Conservation (phyloP, 1,140 invertebrate species). For the Papilio machaon region DNA sequence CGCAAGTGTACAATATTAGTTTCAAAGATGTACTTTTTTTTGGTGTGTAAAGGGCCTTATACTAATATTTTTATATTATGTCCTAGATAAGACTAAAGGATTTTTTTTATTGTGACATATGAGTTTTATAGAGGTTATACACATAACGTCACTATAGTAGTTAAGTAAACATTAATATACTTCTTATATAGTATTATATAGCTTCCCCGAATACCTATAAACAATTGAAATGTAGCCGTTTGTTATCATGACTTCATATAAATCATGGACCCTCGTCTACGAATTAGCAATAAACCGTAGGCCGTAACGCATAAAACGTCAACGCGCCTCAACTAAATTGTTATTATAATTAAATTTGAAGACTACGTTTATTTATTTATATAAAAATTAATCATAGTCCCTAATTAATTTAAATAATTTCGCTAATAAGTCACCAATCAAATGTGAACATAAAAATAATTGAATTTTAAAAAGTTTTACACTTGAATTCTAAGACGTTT, state of each 20-base stretch:
- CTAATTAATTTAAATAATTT: too few species aligned
- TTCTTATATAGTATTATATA: conserved; percentile 27
- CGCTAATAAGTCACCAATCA: too few species aligned
- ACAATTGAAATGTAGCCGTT: conserved; percentile 53
- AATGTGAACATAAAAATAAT: too few species aligned
- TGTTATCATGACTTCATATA: conserved; percentile 66
- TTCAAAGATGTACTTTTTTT: too few species aligned
- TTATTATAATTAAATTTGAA: not conserved
- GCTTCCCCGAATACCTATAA: conserved; percentile 12
- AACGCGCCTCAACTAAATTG: not conserved
- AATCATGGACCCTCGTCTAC: conserved; percentile 71
- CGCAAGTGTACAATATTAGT: too few species aligned
- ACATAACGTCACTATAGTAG: not conserved
- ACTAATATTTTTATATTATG: too few species aligned
- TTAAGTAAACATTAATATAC: conserved; percentile 27
- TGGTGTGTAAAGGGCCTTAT: too few species aligned
- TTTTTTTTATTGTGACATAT: too few species aligned
- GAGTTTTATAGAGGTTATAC: not conserved
- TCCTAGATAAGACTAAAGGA: too few species aligned
- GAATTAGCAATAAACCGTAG: conserved; percentile 66
- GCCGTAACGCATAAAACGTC: conserved; percentile 52
- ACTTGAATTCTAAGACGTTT: too few species aligned
- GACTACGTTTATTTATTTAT: not conserved
- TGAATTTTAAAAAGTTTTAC: too few species aligned
- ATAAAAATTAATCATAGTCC: not conserved